A percentile compares a stretch with the other conserved stretches of the same genome.
Evolutionary conservation across 1,140 invertebrate species (phyloP).

Genomic region (Camponotus vicinus): DNA sequence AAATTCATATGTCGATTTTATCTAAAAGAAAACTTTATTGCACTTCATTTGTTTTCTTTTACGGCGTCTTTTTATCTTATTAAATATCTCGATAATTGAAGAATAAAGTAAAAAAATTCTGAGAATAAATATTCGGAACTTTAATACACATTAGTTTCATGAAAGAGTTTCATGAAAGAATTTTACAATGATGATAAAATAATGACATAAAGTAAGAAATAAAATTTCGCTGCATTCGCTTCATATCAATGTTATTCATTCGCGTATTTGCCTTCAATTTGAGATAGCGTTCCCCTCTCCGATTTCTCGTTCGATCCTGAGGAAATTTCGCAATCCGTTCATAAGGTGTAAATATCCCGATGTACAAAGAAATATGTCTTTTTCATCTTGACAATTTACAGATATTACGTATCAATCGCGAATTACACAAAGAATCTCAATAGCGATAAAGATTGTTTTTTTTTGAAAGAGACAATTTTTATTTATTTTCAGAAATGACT

Average conservation of each 20-base stretch:
- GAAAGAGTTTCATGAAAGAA: neutral
- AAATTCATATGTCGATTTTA: slow-evolving; percentile 9
- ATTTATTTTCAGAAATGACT: neutral
- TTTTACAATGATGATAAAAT: slow-evolving; percentile 21
- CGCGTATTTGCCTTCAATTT: slow-evolving; percentile 25
- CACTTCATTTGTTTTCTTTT: neutral
- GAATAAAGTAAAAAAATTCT: neutral
- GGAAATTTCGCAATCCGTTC: neutral
- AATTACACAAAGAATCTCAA: neutral
- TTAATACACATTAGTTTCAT: neutral
- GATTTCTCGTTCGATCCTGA: neutral
- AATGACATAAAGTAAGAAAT: slow-evolving; percentile 13
- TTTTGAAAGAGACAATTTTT: neutral
- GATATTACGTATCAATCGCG: neutral
- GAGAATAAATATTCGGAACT: neutral
- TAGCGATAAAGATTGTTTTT: neutral
- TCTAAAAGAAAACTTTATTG: slow-evolving; percentile 7
- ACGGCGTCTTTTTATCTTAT: neutral
- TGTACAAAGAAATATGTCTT: neutral
- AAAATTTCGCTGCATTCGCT: slow-evolving; percentile 12
- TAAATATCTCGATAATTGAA: slow-evolving; percentile 46
- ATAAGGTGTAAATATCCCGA: neutral
- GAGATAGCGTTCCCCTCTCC: neutral
- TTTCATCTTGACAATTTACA: neutral
- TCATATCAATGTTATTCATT: slow-evolving; percentile 9